These are phyloP conservation scores for Oophaga pumilio DNA, from an alignment of 2,113 vertebrate genomes.

Conservation along the genomic window DNA sequence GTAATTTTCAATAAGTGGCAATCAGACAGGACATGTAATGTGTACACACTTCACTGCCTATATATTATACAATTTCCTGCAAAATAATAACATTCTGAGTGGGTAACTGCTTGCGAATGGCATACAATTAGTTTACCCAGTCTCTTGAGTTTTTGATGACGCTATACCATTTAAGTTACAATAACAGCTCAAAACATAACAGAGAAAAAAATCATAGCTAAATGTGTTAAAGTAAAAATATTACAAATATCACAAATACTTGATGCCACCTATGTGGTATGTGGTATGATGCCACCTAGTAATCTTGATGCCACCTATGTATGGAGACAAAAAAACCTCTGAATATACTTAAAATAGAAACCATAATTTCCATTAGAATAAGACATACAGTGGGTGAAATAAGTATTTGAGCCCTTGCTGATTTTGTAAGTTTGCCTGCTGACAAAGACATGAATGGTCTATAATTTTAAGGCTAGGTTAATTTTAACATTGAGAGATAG, in stretches of 20 bases:
- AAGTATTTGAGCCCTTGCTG: too few relatives aligned
- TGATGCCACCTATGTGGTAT: too few relatives aligned
- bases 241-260: background rate
- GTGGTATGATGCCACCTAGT: too few relatives aligned
- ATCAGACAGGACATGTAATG: background rate
- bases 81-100: constrained; percentile 13
- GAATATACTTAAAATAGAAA: too few relatives aligned
- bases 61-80: background rate
- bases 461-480: too few relatives aligned
- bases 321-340: too few relatives aligned
- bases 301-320: too few relatives aligned
- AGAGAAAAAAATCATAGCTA: background rate
- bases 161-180: background rate
- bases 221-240: background rate
- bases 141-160: background rate
- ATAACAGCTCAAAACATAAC: background rate
- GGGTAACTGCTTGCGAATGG: background rate
- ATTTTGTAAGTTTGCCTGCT: too few relatives aligned
- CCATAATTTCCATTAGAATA: too few relatives aligned
- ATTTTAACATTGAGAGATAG: too few relatives aligned
- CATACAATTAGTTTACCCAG: background rate
- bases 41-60: background rate
- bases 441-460: too few relatives aligned
- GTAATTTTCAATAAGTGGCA: background rate
- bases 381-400: too few relatives aligned